These are phyloP conservation scores for Corvus hawaiiensis DNA, from an alignment of 2,113 vertebrate genomes.

Conservation along the genomic window DNA sequence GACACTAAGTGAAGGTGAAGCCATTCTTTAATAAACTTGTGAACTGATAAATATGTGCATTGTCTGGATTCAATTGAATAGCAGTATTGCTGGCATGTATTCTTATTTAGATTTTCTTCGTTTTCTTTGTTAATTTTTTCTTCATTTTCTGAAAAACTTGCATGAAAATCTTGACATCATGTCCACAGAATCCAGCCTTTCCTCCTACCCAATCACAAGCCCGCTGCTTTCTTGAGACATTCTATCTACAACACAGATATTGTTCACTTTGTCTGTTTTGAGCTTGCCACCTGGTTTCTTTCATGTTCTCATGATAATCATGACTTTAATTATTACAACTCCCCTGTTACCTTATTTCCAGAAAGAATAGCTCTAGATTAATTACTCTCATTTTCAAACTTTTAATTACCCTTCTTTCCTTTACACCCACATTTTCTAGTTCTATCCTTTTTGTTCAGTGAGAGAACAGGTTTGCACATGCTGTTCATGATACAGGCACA, in stretches of 20 bases:
- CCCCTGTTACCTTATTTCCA: not conserved
- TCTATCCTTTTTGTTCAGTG: not conserved
- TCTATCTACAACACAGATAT: not conserved
- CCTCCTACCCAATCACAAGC: not conserved
- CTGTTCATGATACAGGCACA: not conserved
- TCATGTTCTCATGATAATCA: not conserved
- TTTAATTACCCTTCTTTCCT: not conserved
- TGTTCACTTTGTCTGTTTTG: not conserved
- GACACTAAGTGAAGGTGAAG: not conserved
- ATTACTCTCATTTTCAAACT: not conserved
- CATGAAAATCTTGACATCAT: not conserved
- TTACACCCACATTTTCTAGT: not conserved
- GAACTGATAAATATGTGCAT: not conserved
- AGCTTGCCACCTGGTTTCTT: not conserved
- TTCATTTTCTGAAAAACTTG: not conserved
- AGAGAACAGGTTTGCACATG: conserved; percentile 25
- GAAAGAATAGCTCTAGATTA: not conserved
- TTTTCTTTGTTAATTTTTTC: not conserved
- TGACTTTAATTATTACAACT: not conserved
- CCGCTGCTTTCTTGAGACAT: not conserved
- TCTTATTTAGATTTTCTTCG: not conserved
- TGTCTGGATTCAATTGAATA: not conserved
- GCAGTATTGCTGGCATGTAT: not conserved
- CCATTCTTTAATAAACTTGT: not conserved
- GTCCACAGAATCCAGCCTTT: not conserved